Evolutionary conservation across 2,888 invertebrate genomes (phyloP), one percentile per base, ranked within the genome.

Genomic region (Megaustenia siamemsis): DNA sequence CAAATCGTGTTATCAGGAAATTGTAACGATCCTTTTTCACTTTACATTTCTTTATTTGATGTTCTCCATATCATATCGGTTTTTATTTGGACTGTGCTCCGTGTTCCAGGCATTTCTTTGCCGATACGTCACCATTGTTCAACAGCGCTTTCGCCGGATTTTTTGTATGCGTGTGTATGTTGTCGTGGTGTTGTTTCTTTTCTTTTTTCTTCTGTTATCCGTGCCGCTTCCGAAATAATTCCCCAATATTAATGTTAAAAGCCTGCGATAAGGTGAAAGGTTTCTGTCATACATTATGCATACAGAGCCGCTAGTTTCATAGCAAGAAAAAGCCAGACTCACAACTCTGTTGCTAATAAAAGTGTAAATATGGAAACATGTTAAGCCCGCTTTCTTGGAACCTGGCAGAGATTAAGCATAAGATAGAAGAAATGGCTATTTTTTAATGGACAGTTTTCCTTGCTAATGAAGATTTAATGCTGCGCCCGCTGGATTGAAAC

Each of bases 251-350:
- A 78, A 78, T 78, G 78, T 66, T 78, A 78, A 78, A 78, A 66
- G 78, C 60, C 66, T 56, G 63, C n/a, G 78, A 60, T 78, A 78
- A 78, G 78, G 63, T 21, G 43, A 24, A 40, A 5, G 40, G 40
- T 78, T 66, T 63, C 28, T 38, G 53, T 28, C 53, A 69, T 68
- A 80, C 69, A 80, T 80, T 80, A 80, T 80, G 80, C 80, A 80
- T 80, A 38, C 35, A 49, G 80, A n/a, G 1, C 18, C 24, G 40
- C 5, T 24, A 66, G 78, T 78, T 40, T 78, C 56, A 15, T 40
- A n/a, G 63, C 56, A 8, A 66, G 40, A 28, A 32, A 32, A 12
- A 40, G 45, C 43, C 66, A 66, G 78, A 66, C 24, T 78, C 63
- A 63, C 63, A 78, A 12, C 63, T 28, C 63, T 40, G 28, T 40